Evolutionary conservation across 2,797 vertebrate species (phyloP).

Genomic region (Arvicola amphibius): DNA sequence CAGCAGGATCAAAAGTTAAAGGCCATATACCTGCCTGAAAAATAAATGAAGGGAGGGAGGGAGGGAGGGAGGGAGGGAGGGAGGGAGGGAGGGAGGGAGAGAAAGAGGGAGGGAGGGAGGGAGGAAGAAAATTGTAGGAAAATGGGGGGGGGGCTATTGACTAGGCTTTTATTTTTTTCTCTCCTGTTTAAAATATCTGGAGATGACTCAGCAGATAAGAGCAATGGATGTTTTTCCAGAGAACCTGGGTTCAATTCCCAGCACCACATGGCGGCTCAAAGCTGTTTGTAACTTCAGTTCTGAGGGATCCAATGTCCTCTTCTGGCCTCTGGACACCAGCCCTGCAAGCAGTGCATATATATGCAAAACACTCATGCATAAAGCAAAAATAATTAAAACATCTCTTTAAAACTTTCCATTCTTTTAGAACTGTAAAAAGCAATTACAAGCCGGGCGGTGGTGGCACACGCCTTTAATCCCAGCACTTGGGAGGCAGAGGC

Average conservation of each 20-base stretch:
- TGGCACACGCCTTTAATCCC: too few species aligned
- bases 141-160: background rate
- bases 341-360: background rate
- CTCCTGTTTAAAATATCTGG: background rate
- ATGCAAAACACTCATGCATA: background rate
- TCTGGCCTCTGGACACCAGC: background rate
- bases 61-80: too few species aligned
- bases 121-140: background rate
- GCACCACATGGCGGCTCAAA: background rate
- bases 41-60: background rate
- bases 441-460: background rate
- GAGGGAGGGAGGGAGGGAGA: too few species aligned
- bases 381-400: background rate
- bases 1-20: background rate
- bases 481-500: too few species aligned
- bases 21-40: background rate
- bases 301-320: background rate
- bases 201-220: background rate
- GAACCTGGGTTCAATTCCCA: background rate
- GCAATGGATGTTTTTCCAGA: background rate
- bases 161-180: too few species aligned
- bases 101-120: too few species aligned
- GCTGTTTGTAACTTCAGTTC: background rate
- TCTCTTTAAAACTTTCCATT: background rate
- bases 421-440: slow-evolving; percentile 31